phyloP scores from a whole-genome alignment of 1,140 invertebrate genomes.

The Drosophila mauritiana region DNA sequence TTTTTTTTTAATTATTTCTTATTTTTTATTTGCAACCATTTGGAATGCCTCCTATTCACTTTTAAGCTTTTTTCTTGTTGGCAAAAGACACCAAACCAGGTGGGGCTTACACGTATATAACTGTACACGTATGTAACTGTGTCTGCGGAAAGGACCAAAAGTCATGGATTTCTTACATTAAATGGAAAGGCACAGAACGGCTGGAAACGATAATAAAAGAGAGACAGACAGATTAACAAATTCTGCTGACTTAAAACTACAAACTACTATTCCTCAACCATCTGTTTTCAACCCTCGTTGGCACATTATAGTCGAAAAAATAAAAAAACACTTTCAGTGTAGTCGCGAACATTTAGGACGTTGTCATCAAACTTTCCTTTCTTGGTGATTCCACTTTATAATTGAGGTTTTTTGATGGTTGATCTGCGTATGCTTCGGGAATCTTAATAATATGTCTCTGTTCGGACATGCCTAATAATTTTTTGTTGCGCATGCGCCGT shows the following conservation, averaged over 20 bases:
- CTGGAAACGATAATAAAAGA: not conserved
- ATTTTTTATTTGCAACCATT: slow-evolving; percentile 16
- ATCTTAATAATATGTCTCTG: slow-evolving; percentile 57
- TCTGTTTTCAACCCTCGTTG: slow-evolving; percentile 8
- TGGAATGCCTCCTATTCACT: slow-evolving; percentile 21
- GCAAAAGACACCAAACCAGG: slow-evolving; percentile 24
- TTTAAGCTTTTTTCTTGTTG: slow-evolving; percentile 11
- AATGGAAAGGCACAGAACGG: slow-evolving; percentile 12
- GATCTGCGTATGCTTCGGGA: slow-evolving; percentile 53
- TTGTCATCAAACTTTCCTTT: slow-evolving; percentile 28
- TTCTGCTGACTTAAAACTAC: slow-evolving; percentile 28
- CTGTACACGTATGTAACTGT: not conserved
- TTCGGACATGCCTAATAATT: slow-evolving; percentile 51
- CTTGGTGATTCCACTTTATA: slow-evolving; percentile 6
- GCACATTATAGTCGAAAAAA: slow-evolving; percentile 14
- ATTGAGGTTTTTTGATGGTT: slow-evolving; percentile 2
- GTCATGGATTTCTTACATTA: slow-evolving; percentile 37
- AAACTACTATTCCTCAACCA: not conserved
- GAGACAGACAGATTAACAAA: not conserved
- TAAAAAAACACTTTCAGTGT: slow-evolving; percentile 41
- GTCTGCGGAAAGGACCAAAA: slow-evolving; percentile 14
- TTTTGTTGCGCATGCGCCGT: slow-evolving; percentile 27
- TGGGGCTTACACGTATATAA: not conserved
- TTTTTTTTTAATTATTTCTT: slow-evolving; percentile 37
- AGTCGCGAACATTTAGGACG: slow-evolving; percentile 38